Evolutionary conservation across 53 echinoderm and acorn worm species (phyloP), one percentile per base, ranked within the genome.

Genomic region (Apostichopus leukothele): DNA sequence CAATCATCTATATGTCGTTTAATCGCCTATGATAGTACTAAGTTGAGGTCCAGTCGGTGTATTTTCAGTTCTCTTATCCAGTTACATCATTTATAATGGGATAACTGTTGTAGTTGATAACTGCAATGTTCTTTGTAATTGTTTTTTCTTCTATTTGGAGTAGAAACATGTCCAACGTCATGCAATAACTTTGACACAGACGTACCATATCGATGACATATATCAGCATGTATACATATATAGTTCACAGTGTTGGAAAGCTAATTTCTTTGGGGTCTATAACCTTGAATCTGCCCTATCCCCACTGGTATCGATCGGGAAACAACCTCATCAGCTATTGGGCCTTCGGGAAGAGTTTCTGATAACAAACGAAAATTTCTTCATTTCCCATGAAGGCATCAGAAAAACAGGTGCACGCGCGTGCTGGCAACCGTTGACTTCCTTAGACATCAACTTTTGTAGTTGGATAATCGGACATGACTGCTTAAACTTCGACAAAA

Each of bases 311-410:
- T n/a, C 81, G 81, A 59, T 59, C 53, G 81, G 60, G 81, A 81
- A 81, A 81, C 81, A 20, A 21, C 59, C 81, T 81, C 81, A 81
- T 81, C 81, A 52, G 14, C 54, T 81, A 54, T 81, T 81, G 81
- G 81, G 81, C 81, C 81, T 81, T 81, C 81, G 81, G 81, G 81
- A 81, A 81, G 81, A 22, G 59, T 59, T 81, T 81, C 55, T 55
- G 54, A 81, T 57, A 59, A 59, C 55, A 81, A 54, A 54, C 55
- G 54, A 59, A 81, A 81, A 54, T 59, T 54, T 18, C 81, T 60
- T 59, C 22, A 55, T 54, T 81, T 81, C 81, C 54, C 22, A 59
- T 21, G 22, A 81, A 50, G 54, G 55, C 22, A 53, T 21, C 39
- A 9, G 20, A 54, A 59, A 52, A 81, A 81, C 81, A 81, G 81